Evolutionary conservation across 1,140 invertebrate species (phyloP), one percentile per base, ranked within the genome.

Genomic region (Nomia melanderi): DNA sequence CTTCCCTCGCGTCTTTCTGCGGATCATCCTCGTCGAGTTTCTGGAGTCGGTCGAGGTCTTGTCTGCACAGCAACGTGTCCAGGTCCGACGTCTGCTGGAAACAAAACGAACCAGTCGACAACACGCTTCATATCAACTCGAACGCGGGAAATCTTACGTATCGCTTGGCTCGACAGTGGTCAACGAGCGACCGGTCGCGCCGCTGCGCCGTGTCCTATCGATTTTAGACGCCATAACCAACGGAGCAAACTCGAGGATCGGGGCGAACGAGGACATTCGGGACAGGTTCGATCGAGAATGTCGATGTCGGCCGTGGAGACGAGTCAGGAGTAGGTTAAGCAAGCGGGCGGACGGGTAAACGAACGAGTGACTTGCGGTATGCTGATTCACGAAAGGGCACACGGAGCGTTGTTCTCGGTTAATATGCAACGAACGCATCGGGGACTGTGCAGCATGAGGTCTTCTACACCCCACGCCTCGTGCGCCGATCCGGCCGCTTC

Each of bases 31-130:
- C 93, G 77, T 94, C 93, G 63, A 94, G 86, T 65, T 93, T 92
- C 71, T 92, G 92, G 20, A 93, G 71, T 67, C 93, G 90, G 81
- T 94, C 93, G 87, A 93, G 90, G 86, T 94, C 93, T 88, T 93
- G 93, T 82, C 93, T 92, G 86, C 93, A 94, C 69, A 95, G 92
- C 86, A 94, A 92, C 31, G 93, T 94, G 84, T 94, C 94, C 89
- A 94, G 87, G 74, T 95, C 94, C 86, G 94, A 93, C 66, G 93
- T 93, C 94, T 95, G 93, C 39, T 93, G 92, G 62, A 87, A 86
- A 77, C 66, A 84, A 54, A 83, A 78, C n/a, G 44, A 47, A 47
- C 17, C 44, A 3, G 44, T 47, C n/a, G n/a, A n/a, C n/a, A n/a
- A n/a, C n/a, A n/a, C n/a, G n/a, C n/a, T n/a, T n/a, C n/a, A n/a